Conservation (phyloP, 2,888 invertebrate genomes). For the Halictus ligatus region DNA sequence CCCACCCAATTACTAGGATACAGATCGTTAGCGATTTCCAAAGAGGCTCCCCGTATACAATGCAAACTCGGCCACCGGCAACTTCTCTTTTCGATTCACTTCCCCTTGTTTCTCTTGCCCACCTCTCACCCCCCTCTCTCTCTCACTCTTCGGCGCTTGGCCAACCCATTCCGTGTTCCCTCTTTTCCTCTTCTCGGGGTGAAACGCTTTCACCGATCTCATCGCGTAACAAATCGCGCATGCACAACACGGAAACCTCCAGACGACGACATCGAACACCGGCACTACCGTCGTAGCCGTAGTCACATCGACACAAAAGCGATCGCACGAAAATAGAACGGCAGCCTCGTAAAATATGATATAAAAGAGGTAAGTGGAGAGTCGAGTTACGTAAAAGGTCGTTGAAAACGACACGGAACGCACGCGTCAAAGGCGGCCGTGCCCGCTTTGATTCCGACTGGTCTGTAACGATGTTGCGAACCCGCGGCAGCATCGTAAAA, state of each 20-base stretch:
- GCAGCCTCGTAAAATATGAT: conserved; percentile 18
- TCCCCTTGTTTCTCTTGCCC: not conserved
- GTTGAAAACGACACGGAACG: conserved; percentile 19
- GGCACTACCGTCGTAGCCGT: not conserved
- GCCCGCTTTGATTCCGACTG: conserved; percentile 39
- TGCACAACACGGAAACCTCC: conserved; percentile 7
- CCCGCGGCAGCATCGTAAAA: conserved; percentile 11
- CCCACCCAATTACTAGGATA: conserved; percentile 70
- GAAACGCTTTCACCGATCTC: conserved; percentile 26
- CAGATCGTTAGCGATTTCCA: conserved; percentile 70
- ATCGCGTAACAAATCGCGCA: conserved; percentile 37
- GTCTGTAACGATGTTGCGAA: conserved; percentile 30
- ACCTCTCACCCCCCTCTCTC: not conserved
- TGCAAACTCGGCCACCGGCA: conserved; percentile 35
- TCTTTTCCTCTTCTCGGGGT: not conserved
- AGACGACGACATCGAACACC: not conserved
- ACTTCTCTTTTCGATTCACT: conserved; percentile 20
- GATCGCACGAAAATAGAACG: conserved; percentile 23
- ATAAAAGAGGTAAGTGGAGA: conserved; percentile 30
- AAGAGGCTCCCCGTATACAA: conserved; percentile 61
- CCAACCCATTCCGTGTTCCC: not conserved
- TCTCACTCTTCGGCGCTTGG: not conserved
- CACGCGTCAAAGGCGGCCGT: conserved; percentile 36
- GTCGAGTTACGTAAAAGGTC: conserved; percentile 35
- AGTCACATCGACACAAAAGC: not conserved